Percentiles rank a stretch among this genome's conserved stretches.
phyloP scores from a whole-genome alignment of 2,888 invertebrate species.

The Pandemis cinnamomeana region DNA sequence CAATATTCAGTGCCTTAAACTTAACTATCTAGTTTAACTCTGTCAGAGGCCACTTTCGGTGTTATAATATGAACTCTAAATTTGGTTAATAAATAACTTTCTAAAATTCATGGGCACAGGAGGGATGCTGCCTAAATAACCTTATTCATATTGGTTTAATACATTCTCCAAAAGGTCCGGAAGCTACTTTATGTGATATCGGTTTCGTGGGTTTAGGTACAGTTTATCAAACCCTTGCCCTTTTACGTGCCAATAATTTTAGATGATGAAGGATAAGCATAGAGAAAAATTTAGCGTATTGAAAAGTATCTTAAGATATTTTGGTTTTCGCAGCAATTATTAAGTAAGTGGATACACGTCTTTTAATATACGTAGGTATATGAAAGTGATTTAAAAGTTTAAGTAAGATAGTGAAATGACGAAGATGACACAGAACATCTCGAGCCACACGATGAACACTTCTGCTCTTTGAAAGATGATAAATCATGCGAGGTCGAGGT shows the following conservation, averaged over 20 bases:
- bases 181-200: slow-evolving; percentile 1
- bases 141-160: slow-evolving; percentile 22
- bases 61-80: slow-evolving; percentile 11
- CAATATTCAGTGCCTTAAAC: slow-evolving; percentile 6
- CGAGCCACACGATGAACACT: background rate
- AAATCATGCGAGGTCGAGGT: slow-evolving; percentile 17
- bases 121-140: slow-evolving; percentile 19
- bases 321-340: too few relatives aligned
- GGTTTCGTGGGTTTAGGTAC: background rate
- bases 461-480: background rate
- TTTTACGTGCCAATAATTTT: background rate
- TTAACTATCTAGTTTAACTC: background rate
- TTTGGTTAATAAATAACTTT: slow-evolving; percentile 15
- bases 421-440: background rate
- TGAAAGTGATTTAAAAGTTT: too few relatives aligned
- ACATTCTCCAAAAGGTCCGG: background rate
- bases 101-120: slow-evolving; percentile 12
- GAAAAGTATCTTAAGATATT: background rate
- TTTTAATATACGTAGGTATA: background rate
- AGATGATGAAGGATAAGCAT: background rate
- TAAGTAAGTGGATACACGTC: too few relatives aligned
- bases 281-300: background rate
- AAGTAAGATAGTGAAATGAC: too few relatives aligned
- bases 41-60: slow-evolving; percentile 8
- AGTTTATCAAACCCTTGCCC: slow-evolving; percentile 5